A percentile compares a stretch with the other conserved stretches of the same genome.
Conservation (phyloP, 2,113 vertebrate species). For the Chelonoidis abingdonii region DNA sequence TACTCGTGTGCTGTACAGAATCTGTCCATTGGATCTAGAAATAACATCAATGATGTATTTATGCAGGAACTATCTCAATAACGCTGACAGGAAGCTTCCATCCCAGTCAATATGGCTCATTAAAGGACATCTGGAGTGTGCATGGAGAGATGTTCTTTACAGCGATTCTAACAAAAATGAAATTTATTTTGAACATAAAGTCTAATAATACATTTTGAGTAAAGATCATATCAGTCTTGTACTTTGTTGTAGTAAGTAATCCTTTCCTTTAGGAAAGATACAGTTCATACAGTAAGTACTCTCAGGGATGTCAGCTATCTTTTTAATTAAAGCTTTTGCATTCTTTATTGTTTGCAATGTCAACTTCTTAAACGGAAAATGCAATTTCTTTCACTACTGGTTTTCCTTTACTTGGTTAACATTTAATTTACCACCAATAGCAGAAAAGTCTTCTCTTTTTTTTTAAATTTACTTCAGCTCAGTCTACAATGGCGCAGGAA, state of each 20-base stretch:
- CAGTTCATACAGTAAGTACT: neutral
- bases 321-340: slow-evolving; percentile 31
- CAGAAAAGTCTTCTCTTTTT: neutral
- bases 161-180: neutral
- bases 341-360: neutral
- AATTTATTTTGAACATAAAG: neutral
- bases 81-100: neutral
- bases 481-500: neutral
- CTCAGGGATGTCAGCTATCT: neutral
- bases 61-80: neutral
- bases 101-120: neutral
- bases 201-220: neutral
- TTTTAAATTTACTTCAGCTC: neutral
- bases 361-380: slow-evolving; percentile 42
- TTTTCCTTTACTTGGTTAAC: neutral
- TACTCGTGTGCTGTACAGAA: neutral
- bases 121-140: neutral
- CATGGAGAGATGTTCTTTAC: neutral
- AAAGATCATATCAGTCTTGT: neutral
- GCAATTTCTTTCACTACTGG: neutral
- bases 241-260: neutral
- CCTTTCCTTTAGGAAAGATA: neutral
- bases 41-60: neutral
- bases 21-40: neutral
- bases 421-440: slow-evolving; percentile 18